phyloP scores from a whole-genome alignment of 2,888 invertebrate species.

The Tiliacea citrago region DNA sequence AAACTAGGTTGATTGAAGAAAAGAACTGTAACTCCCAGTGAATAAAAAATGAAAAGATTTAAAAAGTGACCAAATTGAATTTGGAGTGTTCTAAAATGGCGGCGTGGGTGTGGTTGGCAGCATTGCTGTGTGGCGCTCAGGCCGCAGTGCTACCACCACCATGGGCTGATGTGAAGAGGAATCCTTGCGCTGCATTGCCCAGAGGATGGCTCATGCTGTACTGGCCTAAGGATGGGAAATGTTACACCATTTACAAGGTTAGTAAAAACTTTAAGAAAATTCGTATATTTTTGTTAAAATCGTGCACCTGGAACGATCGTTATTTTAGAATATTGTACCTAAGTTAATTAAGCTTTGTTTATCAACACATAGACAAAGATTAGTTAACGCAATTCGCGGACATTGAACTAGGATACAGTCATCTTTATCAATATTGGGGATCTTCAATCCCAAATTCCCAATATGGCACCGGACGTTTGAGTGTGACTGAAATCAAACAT shows the following conservation, averaged over 20 bases:
- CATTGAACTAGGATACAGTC: constrained; percentile 20
- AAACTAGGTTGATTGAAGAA: constrained; percentile 37
- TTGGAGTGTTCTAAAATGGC: constrained; percentile 75
- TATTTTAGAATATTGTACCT: too few relatives aligned
- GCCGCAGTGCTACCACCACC: constrained; percentile 95
- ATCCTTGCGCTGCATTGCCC: constrained; percentile 95
- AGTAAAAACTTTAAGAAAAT: constrained; percentile 35
- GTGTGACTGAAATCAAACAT: constrained; percentile 22
- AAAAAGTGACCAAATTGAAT: constrained; percentile 53
- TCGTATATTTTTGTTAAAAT: not conserved
- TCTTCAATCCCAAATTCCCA: constrained; percentile 13
- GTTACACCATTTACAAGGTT: constrained; percentile 96
- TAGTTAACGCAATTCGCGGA: not conserved
- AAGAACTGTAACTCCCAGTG: constrained; percentile 36
- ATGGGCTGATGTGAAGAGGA: constrained; percentile 95
- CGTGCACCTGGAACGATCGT: not conserved
- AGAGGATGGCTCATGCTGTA: constrained; percentile 96
- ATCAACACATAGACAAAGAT: not conserved
- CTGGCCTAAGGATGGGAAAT: constrained; percentile 96
- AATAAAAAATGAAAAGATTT: constrained; percentile 61
- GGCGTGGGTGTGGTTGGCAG: constrained; percentile 83
- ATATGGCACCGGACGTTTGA: constrained; percentile 5
- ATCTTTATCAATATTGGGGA: constrained; percentile 3
- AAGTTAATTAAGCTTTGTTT: not conserved
- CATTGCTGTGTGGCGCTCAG: constrained; percentile 85